These are phyloP conservation scores for Acronicta leporina DNA, from an alignment of 2,888 invertebrate genomes.

Conservation along the genomic window DNA sequence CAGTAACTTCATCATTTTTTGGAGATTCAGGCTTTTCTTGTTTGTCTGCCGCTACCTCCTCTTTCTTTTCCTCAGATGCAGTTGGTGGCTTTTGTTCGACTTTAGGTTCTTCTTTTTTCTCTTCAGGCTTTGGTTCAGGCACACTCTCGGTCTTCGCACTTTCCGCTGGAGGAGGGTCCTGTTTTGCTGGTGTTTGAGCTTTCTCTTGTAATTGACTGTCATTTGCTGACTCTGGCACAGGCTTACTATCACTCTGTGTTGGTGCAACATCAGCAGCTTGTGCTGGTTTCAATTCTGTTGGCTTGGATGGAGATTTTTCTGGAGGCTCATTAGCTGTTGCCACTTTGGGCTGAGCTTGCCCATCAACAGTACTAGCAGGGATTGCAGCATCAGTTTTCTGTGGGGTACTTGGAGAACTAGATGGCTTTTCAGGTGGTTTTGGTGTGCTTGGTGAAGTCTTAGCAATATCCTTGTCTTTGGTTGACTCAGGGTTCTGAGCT, in stretches of 20 bases:
- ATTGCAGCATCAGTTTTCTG: constrained; percentile 75
- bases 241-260: constrained; percentile 79
- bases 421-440: constrained; percentile 81
- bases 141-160: constrained; percentile 67
- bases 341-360: constrained; percentile 76
- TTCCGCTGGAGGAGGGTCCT: constrained; percentile 64
- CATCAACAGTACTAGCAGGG: constrained; percentile 67
- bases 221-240: constrained; percentile 80
- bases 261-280: constrained; percentile 81
- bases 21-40: constrained; percentile 60
- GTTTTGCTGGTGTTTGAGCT: constrained; percentile 65
- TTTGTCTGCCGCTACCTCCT: constrained; percentile 62
- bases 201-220: constrained; percentile 75
- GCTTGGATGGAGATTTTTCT: constrained; percentile 80
- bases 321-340: constrained; percentile 78
- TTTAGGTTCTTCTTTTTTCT: constrained; percentile 69
- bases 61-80: constrained; percentile 63
- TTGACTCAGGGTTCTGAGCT: constrained; percentile 78
- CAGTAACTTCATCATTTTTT: constrained; percentile 53
- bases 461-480: constrained; percentile 82
- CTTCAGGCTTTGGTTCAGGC: constrained; percentile 66
- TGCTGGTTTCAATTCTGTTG: constrained; percentile 76
- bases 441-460: constrained; percentile 84
- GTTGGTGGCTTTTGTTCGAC: constrained; percentile 60
- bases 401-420: constrained; percentile 71